Base-by-base conservation (phyloP, 2,797 vertebrate species). In the Leptatherina wallacei region DNA sequence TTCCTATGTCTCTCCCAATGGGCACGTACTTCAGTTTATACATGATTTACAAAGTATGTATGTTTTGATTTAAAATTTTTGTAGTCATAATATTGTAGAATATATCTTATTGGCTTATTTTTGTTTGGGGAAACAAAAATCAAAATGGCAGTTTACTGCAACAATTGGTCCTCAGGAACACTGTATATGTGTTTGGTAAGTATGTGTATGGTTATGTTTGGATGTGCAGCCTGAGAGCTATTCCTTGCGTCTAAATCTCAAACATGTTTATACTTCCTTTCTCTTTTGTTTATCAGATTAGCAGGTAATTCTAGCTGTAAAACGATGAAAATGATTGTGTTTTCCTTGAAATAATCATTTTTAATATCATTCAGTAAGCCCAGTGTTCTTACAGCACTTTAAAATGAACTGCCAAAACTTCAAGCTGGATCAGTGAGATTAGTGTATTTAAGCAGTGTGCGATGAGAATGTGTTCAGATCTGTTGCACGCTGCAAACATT, bases 111-210 rank as follows among this genome's bases (percentile, higher is more conserved):
- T 82, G 85, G 86, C 77, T 83, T 86, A 76, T 90, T 87, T 88
- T 92, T 90, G 78, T 93, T 88, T 92, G 85, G 88, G 56, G 89
- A 89, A 93, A 84, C 85, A 85, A 86, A 88, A 78, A 91, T 88
- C 79, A 85, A 89, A 85, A 85, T 82, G 88, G 91, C 93, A 93
- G 93, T 94, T 78, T 63, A 77, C 90, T 89, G 90, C 90, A 91
- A 69, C 82, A 87, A 82, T 86, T 78, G 86, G 90, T 93, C 90
- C 90, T 94, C 92, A 93, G 93, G 91, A 93, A 94, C 90, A 90
- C 89, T 90, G 89, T 93, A 74, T 86, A 80, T 84, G 84, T 80
- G 85, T 87, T 82, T 87, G 86, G 75, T 81, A 73, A 76, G 78
- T 76, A 79, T 86, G 82, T 66, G 77, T 79, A 60, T 82, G 86